Evolutionary conservation across 2,888 invertebrate genomes (phyloP).

Genomic region (Agrotis ipsilon): DNA sequence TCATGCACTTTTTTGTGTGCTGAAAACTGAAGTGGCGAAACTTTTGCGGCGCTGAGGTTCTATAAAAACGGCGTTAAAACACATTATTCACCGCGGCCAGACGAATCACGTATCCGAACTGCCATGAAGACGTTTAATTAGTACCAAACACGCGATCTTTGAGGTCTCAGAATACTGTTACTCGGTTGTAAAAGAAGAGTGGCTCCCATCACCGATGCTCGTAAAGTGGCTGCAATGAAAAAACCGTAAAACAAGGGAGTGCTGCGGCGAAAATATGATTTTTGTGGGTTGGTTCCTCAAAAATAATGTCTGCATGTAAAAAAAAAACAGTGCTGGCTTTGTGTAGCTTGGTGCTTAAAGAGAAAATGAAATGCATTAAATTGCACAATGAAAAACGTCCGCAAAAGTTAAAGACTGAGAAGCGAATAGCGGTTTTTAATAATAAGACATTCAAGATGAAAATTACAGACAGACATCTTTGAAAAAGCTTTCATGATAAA

Average conservation of each 20-base stretch:
- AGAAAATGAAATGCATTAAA: constrained; percentile 47
- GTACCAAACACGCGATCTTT: constrained; percentile 86
- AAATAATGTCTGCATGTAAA: constrained; percentile 70
- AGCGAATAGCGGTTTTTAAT: constrained; percentile 10
- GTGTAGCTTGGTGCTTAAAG: constrained; percentile 42
- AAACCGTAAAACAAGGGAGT: constrained; percentile 85
- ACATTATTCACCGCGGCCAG: constrained; percentile 79
- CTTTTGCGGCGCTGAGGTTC: constrained; percentile 58
- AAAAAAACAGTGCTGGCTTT: constrained; percentile 56
- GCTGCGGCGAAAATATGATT: constrained; percentile 84
- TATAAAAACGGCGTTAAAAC: constrained; percentile 75
- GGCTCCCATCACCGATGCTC: constrained; percentile 81
- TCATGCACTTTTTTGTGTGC: constrained; percentile 46
- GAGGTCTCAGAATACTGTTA: constrained; percentile 80
- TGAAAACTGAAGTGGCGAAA: constrained; percentile 62
- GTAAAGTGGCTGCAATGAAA: constrained; percentile 88
- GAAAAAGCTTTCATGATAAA: constrained; percentile 24
- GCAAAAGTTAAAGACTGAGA: constrained; percentile 12
- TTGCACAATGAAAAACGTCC: constrained; percentile 26
- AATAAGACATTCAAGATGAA: neutral
- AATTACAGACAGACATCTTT: constrained; percentile 12
- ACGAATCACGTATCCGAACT: constrained; percentile 81
- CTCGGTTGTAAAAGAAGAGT: constrained; percentile 80
- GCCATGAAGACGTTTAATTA: constrained; percentile 86
- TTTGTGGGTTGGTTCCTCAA: constrained; percentile 76